Conservation (phyloP, 2,888 invertebrate genomes). For the Sphecodes monilicornis region DNA sequence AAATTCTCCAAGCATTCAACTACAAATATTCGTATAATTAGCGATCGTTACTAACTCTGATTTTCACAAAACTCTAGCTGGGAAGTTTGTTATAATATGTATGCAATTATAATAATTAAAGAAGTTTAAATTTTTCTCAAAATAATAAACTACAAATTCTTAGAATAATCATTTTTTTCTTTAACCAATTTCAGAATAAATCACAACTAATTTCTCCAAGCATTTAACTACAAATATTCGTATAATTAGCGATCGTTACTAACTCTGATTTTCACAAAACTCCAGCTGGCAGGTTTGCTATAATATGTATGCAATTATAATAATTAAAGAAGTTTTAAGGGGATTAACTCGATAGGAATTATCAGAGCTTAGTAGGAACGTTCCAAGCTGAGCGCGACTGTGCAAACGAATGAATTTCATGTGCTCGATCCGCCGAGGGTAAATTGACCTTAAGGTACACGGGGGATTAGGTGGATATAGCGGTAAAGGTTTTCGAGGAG, state of each 20-base stretch:
- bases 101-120: no score
- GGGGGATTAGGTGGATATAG: not conserved
- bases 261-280: not conserved
- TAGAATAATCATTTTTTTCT: no score
- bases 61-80: no score
- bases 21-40: no score
- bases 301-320: not conserved
- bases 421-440: not conserved
- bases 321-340: not conserved
- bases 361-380: not conserved
- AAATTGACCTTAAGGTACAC: constrained; percentile 19
- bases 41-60: no score
- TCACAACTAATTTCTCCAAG: not conserved
- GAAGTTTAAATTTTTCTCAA: no score
- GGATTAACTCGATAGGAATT: not conserved
- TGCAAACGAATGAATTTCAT: constrained; percentile 19
- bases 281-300: not conserved
- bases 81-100: no score
- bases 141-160: no score
- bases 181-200: not conserved
- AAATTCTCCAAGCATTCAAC: no score
- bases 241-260: not conserved
- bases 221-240: not conserved
- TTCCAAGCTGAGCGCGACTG: not conserved
- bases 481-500: constrained; percentile 9